phyloP scores from a whole-genome alignment of 2,888 invertebrate genomes.

The Cephalotes varians region DNA sequence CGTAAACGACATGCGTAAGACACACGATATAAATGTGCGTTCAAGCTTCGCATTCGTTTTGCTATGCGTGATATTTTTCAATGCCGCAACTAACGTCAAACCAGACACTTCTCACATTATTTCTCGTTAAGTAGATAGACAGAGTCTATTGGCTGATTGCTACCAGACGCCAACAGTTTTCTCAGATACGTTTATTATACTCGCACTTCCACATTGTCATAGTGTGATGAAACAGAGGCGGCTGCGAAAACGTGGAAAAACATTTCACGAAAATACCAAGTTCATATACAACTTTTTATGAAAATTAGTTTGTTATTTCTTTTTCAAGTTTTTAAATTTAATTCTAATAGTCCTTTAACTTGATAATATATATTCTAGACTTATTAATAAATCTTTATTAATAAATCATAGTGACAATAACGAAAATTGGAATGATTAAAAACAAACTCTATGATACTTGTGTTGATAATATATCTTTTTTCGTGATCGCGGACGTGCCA shows the following conservation, averaged over 20 bases:
- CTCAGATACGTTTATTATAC: not conserved
- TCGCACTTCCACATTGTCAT: not conserved
- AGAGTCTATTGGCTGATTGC: no score
- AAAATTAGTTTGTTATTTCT: not conserved
- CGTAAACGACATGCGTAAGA: not conserved
- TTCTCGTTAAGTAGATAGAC: slow-evolving; percentile 5
- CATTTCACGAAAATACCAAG: not conserved
- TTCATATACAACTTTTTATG: not conserved
- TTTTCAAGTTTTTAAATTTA: not conserved
- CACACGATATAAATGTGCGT: not conserved
- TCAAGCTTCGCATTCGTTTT: not conserved
- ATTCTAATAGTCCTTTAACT: not conserved
- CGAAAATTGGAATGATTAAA: not conserved
- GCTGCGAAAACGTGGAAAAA: not conserved
- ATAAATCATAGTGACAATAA: not conserved
- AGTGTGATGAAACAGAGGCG: not conserved
- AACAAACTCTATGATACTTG: not conserved
- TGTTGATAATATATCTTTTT: not conserved
- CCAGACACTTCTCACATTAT: slow-evolving; percentile 24
- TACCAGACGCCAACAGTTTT: not conserved
- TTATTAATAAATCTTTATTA: slow-evolving; percentile 8
- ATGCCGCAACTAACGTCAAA: slow-evolving; percentile 37
- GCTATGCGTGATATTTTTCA: not conserved
- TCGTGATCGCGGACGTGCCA: not conserved
- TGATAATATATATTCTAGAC: not conserved